phyloP scores from a whole-genome alignment of 2,113 vertebrate species.

The Prochilodus magdalenae region DNA sequence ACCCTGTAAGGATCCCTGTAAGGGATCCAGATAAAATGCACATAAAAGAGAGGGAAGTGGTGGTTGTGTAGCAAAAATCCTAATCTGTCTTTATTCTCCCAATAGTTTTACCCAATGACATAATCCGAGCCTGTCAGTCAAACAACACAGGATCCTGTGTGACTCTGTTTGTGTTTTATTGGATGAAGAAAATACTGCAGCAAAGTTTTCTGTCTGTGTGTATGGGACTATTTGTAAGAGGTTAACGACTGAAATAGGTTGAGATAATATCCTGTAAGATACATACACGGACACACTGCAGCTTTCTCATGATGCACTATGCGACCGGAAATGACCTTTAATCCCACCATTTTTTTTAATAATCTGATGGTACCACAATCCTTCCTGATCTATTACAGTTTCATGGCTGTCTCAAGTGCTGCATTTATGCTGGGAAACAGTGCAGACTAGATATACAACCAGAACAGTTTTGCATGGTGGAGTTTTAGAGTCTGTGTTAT shows the following conservation, averaged over 20 bases:
- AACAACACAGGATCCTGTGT: background rate
- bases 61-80: slow-evolving; percentile 22
- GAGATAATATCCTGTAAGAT: slow-evolving; percentile 1
- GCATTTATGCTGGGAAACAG: slow-evolving; percentile 8
- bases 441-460: background rate
- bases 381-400: slow-evolving; percentile 10
- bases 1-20: background rate
- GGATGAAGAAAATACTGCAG: background rate
- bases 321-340: slow-evolving; percentile 38
- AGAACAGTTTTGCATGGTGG: background rate
- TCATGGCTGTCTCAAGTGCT: background rate
- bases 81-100: slow-evolving; percentile 42
- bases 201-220: background rate
- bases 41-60: slow-evolving; percentile 12
- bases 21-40: slow-evolving; percentile 8
- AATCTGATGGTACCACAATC: slow-evolving; percentile 35
- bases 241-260: slow-evolving; percentile 20
- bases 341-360: slow-evolving; percentile 43
- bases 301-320: background rate
- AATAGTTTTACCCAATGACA: slow-evolving; percentile 32
- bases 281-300: background rate
- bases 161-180: background rate
- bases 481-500: background rate
- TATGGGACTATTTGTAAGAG: background rate
- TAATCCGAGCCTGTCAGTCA: slow-evolving; percentile 37